Percentiles rank a stretch among this genome's conserved stretches.
Conservation (phyloP, 1,140 invertebrate genomes). For the Cecropterus lyciades region DNA sequence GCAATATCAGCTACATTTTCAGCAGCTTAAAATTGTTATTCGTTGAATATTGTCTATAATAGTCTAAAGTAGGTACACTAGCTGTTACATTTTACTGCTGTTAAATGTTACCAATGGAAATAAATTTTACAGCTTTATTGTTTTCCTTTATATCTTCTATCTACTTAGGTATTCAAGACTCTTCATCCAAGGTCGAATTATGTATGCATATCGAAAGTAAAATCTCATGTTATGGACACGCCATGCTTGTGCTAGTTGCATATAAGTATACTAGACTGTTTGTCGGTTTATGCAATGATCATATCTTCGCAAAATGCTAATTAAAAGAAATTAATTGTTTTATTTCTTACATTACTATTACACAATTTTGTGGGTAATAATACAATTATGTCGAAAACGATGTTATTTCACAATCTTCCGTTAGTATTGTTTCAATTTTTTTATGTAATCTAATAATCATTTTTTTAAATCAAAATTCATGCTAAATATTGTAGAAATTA, state of each 20-base stretch:
- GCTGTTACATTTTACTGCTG: too few relatives aligned
- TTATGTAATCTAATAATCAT: too few relatives aligned
- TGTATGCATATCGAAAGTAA: constrained; percentile 36
- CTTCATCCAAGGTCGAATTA: constrained; percentile 34
- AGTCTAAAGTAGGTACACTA: too few relatives aligned
- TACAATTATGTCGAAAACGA: neutral
- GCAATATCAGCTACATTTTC: too few relatives aligned
- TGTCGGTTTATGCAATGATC: constrained; percentile 20
- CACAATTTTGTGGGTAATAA: constrained; percentile 3
- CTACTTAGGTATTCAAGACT: constrained; percentile 3
- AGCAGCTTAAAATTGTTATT: too few relatives aligned
- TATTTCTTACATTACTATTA: neutral
- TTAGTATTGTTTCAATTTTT: too few relatives aligned
- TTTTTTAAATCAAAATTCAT: too few relatives aligned
- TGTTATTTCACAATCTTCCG: neutral
- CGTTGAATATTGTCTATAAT: too few relatives aligned
- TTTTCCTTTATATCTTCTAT: neutral
- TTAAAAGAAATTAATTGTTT: constrained; percentile 6
- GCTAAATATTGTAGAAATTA: too few relatives aligned
- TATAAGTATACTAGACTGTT: constrained; percentile 6
- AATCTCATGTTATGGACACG: constrained; percentile 19
- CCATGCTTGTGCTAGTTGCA: constrained; percentile 4
- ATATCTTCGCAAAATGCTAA: neutral
- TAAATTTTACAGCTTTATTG: neutral
- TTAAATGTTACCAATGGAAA: too few relatives aligned